phyloP scores from a whole-genome alignment of 1,140 invertebrate genomes.

The Lutraria rhynchaena region DNA sequence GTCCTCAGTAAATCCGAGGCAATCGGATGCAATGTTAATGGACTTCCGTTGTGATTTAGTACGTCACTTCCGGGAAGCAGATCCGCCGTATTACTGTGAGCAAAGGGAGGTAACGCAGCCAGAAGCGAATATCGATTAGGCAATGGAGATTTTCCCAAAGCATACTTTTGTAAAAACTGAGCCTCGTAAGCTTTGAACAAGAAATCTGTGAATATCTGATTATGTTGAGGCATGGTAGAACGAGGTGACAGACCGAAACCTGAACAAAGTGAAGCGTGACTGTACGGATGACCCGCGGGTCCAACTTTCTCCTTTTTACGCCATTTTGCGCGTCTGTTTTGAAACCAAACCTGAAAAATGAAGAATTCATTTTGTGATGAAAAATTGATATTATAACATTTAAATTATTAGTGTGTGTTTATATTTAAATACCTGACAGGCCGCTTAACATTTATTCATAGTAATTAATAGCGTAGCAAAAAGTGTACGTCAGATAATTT shows the following conservation, averaged over 20 bases:
- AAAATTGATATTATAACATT: background rate
- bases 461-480: background rate
- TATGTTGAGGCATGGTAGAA: background rate
- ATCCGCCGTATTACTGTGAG: background rate
- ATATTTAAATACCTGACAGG: background rate
- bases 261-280: slow-evolving; percentile 79
- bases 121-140: background rate
- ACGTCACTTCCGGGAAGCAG: slow-evolving; percentile 19
- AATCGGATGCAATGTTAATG: background rate
- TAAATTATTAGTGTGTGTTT: background rate
- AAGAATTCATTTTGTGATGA: background rate
- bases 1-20: background rate
- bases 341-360: slow-evolving; percentile 96
- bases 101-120: slow-evolving; percentile 17
- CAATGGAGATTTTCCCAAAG: background rate
- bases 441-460: background rate
- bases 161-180: slow-evolving; percentile 47
- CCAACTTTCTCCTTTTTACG: slow-evolving; percentile 91
- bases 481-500: background rate
- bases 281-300: slow-evolving; percentile 94
- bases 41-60: background rate
- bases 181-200: slow-evolving; percentile 50
- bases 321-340: slow-evolving; percentile 99
- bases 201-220: slow-evolving; percentile 37
- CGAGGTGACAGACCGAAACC: slow-evolving; percentile 4